Percentiles rank a stretch among this genome's conserved stretches.
phyloP scores from a whole-genome alignment of 2,797 vertebrate species.

The Smutsia temminckii region DNA sequence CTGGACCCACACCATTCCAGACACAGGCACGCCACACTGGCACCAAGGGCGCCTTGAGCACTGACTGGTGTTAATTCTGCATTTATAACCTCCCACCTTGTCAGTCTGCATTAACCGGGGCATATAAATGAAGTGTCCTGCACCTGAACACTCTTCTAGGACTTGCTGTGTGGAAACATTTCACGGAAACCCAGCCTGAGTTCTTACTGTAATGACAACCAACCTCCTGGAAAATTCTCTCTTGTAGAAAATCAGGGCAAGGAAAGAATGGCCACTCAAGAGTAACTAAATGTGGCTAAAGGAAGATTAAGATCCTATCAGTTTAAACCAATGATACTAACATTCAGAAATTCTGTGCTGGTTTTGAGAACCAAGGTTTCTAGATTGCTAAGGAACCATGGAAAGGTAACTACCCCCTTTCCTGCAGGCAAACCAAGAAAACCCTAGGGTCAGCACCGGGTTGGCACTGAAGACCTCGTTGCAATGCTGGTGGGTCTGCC shows the following conservation, averaged over 20 bases:
- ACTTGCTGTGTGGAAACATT: neutral
- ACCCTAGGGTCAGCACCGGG: neutral
- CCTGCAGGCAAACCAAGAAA: neutral
- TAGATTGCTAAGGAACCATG: neutral
- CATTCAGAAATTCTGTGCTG: neutral
- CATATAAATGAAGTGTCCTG: neutral
- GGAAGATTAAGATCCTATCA: constrained; percentile 12
- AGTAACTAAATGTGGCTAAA: neutral
- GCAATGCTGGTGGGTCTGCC: neutral
- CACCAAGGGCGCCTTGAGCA: neutral
- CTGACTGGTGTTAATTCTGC: neutral
- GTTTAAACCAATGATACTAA: constrained; percentile 23
- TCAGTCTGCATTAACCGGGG: neutral
- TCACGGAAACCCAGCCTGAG: neutral
- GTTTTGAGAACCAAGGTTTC: neutral
- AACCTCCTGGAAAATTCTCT: neutral
- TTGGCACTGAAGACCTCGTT: neutral
- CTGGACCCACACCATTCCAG: neutral
- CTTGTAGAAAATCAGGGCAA: neutral
- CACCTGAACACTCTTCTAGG: neutral
- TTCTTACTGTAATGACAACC: constrained; percentile 8
- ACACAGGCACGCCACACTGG: neutral
- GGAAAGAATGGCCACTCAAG: neutral
- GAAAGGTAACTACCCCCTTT: neutral
- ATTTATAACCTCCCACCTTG: neutral